These are phyloP conservation scores for Chouioia cunea DNA, from an alignment of 2,888 invertebrate species.

Conservation along the genomic window DNA sequence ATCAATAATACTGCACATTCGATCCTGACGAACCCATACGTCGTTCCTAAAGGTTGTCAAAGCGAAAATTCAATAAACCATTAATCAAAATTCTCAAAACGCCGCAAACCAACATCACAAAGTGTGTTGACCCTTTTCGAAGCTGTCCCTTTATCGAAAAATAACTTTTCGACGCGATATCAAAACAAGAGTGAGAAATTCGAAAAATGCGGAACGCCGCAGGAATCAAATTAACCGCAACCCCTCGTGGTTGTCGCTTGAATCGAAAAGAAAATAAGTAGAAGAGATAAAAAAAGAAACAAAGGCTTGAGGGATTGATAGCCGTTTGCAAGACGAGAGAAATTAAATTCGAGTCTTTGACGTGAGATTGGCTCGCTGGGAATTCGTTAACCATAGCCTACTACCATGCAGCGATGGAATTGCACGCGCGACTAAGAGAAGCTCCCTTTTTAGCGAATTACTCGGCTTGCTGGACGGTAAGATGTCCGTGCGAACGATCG, in stretches of 20 bases:
- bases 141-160: too few relatives aligned
- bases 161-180: background rate
- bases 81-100: slow-evolving; percentile 19
- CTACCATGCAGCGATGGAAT: slow-evolving; percentile 28
- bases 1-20: too few relatives aligned
- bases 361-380: slow-evolving; percentile 51
- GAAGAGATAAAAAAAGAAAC: slow-evolving; percentile 40
- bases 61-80: slow-evolving; percentile 9
- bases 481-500: slow-evolving; percentile 19
- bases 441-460: slow-evolving; percentile 43
- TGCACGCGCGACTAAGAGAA: background rate
- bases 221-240: slow-evolving; percentile 44
- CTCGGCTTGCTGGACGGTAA: slow-evolving; percentile 19
- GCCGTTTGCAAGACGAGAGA: slow-evolving; percentile 50
- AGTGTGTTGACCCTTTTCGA: background rate
- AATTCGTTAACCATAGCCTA: slow-evolving; percentile 55
- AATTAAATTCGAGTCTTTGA: slow-evolving; percentile 67
- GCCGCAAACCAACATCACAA: slow-evolving; percentile 15
- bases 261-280: slow-evolving; percentile 36
- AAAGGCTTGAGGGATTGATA: slow-evolving; percentile 30
- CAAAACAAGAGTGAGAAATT: slow-evolving; percentile 17
- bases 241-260: slow-evolving; percentile 33
- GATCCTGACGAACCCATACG: too few relatives aligned
- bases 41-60: background rate
- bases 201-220: slow-evolving; percentile 22